These are phyloP conservation scores for Pseudolaguvia tuberculata DNA, from an alignment of 2,113 vertebrate genomes.

Conservation along the genomic window DNA sequence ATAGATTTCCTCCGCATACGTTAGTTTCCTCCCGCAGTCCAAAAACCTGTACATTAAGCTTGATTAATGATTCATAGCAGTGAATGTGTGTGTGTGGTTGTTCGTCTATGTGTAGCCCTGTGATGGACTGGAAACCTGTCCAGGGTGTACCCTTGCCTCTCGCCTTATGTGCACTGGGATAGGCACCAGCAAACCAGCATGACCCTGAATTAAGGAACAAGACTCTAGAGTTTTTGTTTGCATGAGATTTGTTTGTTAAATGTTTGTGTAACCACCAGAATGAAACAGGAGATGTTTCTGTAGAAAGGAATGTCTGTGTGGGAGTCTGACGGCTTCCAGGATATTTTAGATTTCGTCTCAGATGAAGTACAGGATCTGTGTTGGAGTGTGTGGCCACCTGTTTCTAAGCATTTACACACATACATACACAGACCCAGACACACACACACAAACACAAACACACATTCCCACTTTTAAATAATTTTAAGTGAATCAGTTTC, in stretches of 20 bases:
- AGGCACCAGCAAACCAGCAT: no score
- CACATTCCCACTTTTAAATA: background rate
- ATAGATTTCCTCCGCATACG: no score
- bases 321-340: slow-evolving; percentile 34
- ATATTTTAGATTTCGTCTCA: slow-evolving; percentile 55
- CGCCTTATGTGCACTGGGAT: no score
- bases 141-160: no score
- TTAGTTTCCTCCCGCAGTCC: no score
- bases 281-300: background rate
- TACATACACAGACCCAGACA: background rate
- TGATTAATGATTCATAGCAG: no score
- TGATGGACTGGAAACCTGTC: no score
- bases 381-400: slow-evolving; percentile 54
- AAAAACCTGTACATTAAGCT: no score
- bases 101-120: no score
- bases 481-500: background rate
- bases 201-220: no score
- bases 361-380: slow-evolving; percentile 39
- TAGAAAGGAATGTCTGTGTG: slow-evolving; percentile 13
- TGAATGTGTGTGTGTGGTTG: no score
- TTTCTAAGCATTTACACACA: slow-evolving; percentile 38
- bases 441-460: no score
- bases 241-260: background rate
- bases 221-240: background rate
- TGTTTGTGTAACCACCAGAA: background rate